phyloP scores from a whole-genome alignment of 2,888 invertebrate species.

The Zaprionus obscuricornis region DNA sequence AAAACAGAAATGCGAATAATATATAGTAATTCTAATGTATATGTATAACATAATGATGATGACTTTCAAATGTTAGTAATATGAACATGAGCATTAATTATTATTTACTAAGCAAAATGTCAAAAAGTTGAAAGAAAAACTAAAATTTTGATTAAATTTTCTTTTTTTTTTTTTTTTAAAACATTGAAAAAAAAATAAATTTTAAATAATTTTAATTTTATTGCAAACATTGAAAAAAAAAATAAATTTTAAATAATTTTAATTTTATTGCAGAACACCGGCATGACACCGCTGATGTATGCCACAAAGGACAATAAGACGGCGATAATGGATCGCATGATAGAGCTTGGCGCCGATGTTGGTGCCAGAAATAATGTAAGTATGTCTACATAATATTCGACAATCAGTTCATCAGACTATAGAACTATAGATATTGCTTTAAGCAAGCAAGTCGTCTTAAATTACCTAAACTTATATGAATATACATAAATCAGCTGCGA shows the following conservation, averaged over 20 bases:
- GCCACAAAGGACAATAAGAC: conserved; percentile 98
- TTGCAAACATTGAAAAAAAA: too few species aligned
- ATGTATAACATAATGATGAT: background rate
- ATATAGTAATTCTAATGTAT: background rate
- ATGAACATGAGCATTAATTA: too few species aligned
- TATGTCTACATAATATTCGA: conserved; percentile 53
- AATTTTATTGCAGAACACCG: conserved; percentile 89
- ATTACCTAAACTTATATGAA: conserved; percentile 27
- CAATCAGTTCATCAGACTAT: too few species aligned
- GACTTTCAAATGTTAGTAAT: too few species aligned
- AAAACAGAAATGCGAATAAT: background rate
- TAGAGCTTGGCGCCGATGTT: conserved; percentile 96
- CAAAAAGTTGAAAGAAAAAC: background rate
- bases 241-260: too few species aligned
- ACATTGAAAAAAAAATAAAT: too few species aligned
- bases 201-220: too few species aligned
- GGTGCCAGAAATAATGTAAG: conserved; percentile 96
- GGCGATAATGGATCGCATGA: conserved; percentile 94
- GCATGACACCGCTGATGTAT: conserved; percentile 98
- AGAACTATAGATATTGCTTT: conserved; percentile 23
- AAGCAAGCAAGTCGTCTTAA: conserved; percentile 37
- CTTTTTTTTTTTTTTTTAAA: too few species aligned
- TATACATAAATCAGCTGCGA: conserved; percentile 27
- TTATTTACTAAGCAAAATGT: too few species aligned
- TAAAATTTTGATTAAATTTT: too few species aligned